Percentiles rank a stretch among this genome's conserved stretches.
Evolutionary conservation across 2,113 vertebrate genomes (phyloP).

Genomic region (Leiothrix lutea): DNA sequence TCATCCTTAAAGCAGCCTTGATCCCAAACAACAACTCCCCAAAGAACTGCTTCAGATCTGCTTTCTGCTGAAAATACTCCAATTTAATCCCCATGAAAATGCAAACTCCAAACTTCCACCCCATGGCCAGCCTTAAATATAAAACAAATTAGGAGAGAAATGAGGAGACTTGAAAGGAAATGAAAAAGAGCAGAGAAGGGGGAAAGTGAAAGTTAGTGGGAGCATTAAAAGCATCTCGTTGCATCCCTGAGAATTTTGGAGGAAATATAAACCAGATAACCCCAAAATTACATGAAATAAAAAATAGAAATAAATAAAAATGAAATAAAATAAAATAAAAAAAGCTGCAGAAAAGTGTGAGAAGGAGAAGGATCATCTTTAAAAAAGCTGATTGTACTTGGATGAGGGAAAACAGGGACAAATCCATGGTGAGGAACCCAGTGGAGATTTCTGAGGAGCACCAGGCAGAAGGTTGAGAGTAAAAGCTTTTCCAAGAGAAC

Average conservation of each 20-base stretch:
- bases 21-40: background rate
- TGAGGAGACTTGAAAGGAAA: background rate
- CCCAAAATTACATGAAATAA: background rate
- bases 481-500: background rate
- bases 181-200: background rate
- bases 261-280: background rate
- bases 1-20: background rate
- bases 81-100: background rate
- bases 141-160: background rate
- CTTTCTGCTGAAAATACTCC: background rate
- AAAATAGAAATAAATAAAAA: no score
- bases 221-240: background rate
- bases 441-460: background rate
- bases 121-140: background rate
- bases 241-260: background rate
- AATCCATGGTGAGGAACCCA: background rate
- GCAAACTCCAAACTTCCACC: background rate
- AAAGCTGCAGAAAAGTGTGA: background rate
- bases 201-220: background rate
- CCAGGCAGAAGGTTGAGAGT: background rate
- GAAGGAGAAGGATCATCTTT: background rate
- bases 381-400: background rate
- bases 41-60: background rate
- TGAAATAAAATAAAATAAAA: background rate
- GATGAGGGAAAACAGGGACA: background rate